These are phyloP conservation scores for Globodera rostochiensis DNA, from an alignment of 1,140 invertebrate species.

Conservation along the genomic window DNA sequence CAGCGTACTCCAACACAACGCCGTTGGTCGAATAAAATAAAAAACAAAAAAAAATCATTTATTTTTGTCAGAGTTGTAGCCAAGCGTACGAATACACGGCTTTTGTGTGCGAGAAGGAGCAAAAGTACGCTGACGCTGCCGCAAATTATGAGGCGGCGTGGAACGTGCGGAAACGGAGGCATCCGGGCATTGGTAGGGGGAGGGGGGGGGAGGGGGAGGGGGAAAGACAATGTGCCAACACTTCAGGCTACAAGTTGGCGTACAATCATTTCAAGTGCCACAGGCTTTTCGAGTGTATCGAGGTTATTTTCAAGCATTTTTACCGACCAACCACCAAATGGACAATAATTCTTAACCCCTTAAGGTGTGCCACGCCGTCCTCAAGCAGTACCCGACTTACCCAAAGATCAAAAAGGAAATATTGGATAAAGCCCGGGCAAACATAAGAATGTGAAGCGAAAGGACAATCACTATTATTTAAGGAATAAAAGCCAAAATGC, in stretches of 20 bases:
- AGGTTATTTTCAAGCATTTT: constrained; percentile 65
- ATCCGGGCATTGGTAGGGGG: constrained; percentile 75
- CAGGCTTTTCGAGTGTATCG: constrained; percentile 82
- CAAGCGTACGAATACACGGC: constrained; percentile 88
- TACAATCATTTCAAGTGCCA: constrained; percentile 89
- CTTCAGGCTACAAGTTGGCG: constrained; percentile 83
- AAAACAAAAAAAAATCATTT: background rate
- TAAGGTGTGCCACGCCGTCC: constrained; percentile 76
- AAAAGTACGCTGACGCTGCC: constrained; percentile 83
- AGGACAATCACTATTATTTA: background rate
- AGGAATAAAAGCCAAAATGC: too few relatives aligned
- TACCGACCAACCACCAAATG: background rate
- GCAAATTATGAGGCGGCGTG: constrained; percentile 82
- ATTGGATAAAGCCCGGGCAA: constrained; percentile 85
- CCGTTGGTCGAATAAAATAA: constrained; percentile 66
- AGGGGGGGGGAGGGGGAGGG: constrained; percentile 34
- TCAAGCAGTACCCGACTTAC: constrained; percentile 82
- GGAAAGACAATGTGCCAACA: constrained; percentile 31
- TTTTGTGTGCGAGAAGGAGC: constrained; percentile 85
- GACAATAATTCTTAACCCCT: background rate
- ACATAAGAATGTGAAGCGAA: constrained; percentile 41
- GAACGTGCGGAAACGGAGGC: constrained; percentile 78
- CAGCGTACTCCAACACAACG: constrained; percentile 83
- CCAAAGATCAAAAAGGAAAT: constrained; percentile 89
- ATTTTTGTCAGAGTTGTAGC: constrained; percentile 73